A percentile compares a stretch with the other conserved stretches of the same genome.
These are phyloP conservation scores for Montipora efflorescens DNA, from an alignment of 64 coral and sea anemone species.

Conservation along the genomic window DNA sequence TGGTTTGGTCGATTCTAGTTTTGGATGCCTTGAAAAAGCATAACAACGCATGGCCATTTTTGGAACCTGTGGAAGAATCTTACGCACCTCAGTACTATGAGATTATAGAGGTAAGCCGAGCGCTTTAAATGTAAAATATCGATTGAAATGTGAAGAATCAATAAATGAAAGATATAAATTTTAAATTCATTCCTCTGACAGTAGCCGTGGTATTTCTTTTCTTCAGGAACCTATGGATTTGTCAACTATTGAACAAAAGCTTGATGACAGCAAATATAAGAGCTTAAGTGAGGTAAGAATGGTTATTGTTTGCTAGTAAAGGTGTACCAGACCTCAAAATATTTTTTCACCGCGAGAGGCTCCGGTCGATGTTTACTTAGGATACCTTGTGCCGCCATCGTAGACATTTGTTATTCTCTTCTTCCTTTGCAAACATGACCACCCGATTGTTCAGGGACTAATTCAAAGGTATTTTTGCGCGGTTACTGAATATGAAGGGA, in stretches of 20 bases:
- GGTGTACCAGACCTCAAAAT: background rate
- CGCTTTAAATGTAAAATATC: no score
- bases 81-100: conserved; percentile 97
- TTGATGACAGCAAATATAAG: conserved; percentile 90
- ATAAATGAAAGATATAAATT: no score
- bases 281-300: conserved; percentile 82
- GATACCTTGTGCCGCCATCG: no score
- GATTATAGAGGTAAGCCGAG: conserved; percentile 84
- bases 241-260: conserved; percentile 94
- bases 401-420: no score
- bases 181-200: background rate
- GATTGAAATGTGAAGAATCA: no score
- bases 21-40: conserved; percentile 94
- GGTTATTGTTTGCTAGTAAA: background rate
- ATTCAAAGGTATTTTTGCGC: no score
- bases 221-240: conserved; percentile 94
- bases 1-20: conserved; percentile 54
- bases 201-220: background rate
- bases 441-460: no score
- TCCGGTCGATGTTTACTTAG: no score
- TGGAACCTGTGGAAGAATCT: conserved; percentile 97
- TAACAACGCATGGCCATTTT: conserved; percentile 94
- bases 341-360: no score
- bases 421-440: no score
- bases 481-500: no score